These are phyloP conservation scores for Strigamia crassipes DNA, from an alignment of 2,888 invertebrate species.

Conservation along the genomic window DNA sequence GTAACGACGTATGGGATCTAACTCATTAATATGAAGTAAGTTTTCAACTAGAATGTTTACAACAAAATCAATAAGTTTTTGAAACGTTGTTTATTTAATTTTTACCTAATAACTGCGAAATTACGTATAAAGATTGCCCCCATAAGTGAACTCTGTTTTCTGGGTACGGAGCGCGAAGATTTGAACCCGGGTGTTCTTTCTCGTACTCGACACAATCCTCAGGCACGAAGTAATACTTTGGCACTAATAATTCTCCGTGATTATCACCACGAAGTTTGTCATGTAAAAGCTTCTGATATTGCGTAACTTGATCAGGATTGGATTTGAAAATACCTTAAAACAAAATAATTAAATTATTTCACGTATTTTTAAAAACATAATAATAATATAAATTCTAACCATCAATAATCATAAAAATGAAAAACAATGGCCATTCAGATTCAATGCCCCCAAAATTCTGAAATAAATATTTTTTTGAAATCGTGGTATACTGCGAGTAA, in stretches of 20 bases:
- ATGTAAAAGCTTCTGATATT: conserved; percentile 84
- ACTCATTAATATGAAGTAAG: conserved; percentile 87
- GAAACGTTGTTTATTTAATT: neutral
- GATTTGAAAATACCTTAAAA: conserved; percentile 60
- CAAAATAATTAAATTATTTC: neutral
- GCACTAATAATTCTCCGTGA: conserved; percentile 88
- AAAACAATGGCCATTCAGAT: conserved; percentile 98
- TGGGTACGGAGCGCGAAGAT: conserved; percentile 67
- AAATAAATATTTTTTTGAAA: neutral
- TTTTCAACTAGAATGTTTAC: conserved; percentile 69
- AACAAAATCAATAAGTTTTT: neutral
- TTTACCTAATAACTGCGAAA: conserved; percentile 78
- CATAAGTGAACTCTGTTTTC: conserved; percentile 74
- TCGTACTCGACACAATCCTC: conserved; percentile 74
- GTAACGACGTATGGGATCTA: conserved; percentile 93
- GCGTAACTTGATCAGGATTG: conserved; percentile 85
- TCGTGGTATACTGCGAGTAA: neutral
- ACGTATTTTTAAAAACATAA: neutral
- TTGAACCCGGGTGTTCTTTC: conserved; percentile 71
- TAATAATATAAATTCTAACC: conserved; percentile 65
- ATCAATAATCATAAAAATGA: conserved; percentile 93
- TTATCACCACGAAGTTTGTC: conserved; percentile 78
- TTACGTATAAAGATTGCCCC: conserved; percentile 95
- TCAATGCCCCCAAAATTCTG: conserved; percentile 92
- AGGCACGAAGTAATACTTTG: conserved; percentile 90